A percentile compares a stretch with the other conserved stretches of the same genome.
phyloP scores from a whole-genome alignment of 2,113 vertebrate genomes.

The Callithrix jacchus region DNA sequence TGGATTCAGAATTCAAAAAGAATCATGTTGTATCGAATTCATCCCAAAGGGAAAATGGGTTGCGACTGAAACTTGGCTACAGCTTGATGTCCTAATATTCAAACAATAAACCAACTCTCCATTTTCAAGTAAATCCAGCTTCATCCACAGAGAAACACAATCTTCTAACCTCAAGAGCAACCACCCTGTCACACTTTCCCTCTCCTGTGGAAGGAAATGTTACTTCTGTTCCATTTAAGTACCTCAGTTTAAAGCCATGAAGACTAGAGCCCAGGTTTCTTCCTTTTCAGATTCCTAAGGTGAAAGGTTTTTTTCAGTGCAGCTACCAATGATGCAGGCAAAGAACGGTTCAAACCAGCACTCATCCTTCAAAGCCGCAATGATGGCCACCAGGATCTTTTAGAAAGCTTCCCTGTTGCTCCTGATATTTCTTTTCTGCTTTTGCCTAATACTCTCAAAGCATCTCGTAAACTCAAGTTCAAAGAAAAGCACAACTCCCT shows the following conservation, averaged over 20 bases:
- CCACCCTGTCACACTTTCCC: slow-evolving; percentile 63
- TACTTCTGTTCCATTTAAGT: background rate
- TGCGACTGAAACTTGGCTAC: slow-evolving; percentile 4
- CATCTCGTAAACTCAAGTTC: slow-evolving; percentile 14
- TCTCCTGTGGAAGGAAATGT: slow-evolving; percentile 17
- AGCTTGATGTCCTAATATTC: background rate
- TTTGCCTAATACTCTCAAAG: slow-evolving; percentile 11
- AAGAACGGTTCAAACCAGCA: background rate
- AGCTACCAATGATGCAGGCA: background rate
- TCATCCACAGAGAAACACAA: slow-evolving; percentile 52
- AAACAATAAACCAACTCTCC: background rate
- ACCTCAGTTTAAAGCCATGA: background rate
- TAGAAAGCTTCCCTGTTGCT: slow-evolving; percentile 44
- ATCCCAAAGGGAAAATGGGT: slow-evolving; percentile 32
- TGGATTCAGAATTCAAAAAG: background rate
- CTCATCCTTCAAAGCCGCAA: background rate
- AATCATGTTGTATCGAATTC: slow-evolving; percentile 25
- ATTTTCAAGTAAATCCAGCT: slow-evolving; percentile 43
- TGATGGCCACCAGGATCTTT: background rate
- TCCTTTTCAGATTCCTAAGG: background rate
- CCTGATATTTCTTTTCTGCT: background rate
- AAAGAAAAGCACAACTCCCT: slow-evolving; percentile 42
- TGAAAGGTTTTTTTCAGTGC: background rate
- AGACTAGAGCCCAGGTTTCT: background rate
- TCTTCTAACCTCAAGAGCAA: slow-evolving; percentile 80